These are phyloP conservation scores for Tenthredo livida DNA, from an alignment of 2,888 invertebrate species.

Conservation along the genomic window DNA sequence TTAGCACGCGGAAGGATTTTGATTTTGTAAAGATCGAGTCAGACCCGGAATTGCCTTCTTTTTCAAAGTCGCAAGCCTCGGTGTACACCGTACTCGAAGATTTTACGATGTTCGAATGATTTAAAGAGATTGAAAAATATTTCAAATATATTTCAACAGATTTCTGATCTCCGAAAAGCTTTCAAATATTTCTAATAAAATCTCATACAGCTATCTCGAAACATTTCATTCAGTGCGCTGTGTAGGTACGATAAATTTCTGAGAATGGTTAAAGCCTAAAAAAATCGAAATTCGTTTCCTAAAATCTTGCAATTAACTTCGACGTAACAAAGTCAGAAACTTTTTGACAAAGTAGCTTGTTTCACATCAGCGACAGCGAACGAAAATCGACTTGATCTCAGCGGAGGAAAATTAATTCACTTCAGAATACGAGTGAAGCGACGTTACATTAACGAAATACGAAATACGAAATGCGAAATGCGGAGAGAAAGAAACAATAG, in stretches of 20 bases:
- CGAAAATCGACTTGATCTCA: not conserved
- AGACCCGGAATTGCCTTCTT: not conserved
- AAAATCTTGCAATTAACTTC: not conserved
- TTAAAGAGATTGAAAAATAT: not conserved
- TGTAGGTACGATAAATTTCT: not conserved
- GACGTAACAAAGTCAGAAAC: not conserved
- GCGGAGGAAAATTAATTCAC: not conserved
- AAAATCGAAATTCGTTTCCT: not conserved
- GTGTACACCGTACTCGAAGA: not conserved
- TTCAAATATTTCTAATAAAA: not conserved
- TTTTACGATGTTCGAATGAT: not conserved
- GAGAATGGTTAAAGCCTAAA: not conserved
- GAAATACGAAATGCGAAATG: not conserved
- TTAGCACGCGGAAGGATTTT: not conserved
- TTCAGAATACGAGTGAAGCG: not conserved
- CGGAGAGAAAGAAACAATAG: not conserved
- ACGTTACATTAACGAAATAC: not conserved
- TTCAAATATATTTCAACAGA: no score
- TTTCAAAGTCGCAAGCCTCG: not conserved
- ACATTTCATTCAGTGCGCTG: not conserved
- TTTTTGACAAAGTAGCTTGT: not conserved
- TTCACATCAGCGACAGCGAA: not conserved
- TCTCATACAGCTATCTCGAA: not conserved
- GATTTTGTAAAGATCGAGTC: no score
- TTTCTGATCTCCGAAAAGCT: not conserved